Evolutionary conservation across 2,888 invertebrate genomes (phyloP).

Genomic region (Crioceris asparagi): DNA sequence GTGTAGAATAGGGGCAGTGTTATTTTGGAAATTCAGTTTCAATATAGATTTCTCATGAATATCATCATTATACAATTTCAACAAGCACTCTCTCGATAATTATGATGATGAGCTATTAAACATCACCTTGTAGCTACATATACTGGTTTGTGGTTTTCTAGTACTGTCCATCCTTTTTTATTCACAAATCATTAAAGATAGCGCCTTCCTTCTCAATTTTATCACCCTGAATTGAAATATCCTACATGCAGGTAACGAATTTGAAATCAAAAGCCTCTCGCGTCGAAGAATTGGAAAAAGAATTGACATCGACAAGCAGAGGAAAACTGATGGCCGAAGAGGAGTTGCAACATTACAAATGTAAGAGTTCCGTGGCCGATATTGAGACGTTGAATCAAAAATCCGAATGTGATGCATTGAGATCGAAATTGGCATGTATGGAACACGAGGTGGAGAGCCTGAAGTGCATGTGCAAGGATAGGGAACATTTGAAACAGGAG

Average conservation of each 20-base stretch:
- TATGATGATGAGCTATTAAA: too few relatives aligned
- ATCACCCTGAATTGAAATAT: too few relatives aligned
- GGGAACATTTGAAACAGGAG: conserved; percentile 31
- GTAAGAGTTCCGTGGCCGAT: conserved; percentile 20
- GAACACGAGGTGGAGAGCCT: conserved; percentile 28
- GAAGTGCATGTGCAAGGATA: conserved; percentile 21
- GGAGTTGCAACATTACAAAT: conserved; percentile 19
- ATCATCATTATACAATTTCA: background rate
- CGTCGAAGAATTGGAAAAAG: conserved; percentile 26
- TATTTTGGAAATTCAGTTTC: too few relatives aligned
- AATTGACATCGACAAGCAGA: conserved; percentile 16
- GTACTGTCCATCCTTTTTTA: too few relatives aligned
- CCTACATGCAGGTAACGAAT: conserved; percentile 20
- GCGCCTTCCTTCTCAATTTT: too few relatives aligned
- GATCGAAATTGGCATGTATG: conserved; percentile 21
- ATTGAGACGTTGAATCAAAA: conserved; percentile 19
- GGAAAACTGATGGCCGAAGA: conserved; percentile 17
- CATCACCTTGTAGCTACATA: too few relatives aligned
- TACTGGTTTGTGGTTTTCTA: too few relatives aligned
- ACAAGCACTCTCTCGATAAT: background rate
- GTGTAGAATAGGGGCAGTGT: too few relatives aligned
- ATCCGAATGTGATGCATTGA: conserved; percentile 24
- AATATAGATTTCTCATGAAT: background rate
- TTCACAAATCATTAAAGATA: too few relatives aligned
- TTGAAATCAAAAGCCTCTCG: conserved; percentile 19